Percentiles rank a stretch among this genome's conserved stretches.
phyloP scores from a whole-genome alignment of 2,888 invertebrate genomes.

The Drosophila tripunctata region DNA sequence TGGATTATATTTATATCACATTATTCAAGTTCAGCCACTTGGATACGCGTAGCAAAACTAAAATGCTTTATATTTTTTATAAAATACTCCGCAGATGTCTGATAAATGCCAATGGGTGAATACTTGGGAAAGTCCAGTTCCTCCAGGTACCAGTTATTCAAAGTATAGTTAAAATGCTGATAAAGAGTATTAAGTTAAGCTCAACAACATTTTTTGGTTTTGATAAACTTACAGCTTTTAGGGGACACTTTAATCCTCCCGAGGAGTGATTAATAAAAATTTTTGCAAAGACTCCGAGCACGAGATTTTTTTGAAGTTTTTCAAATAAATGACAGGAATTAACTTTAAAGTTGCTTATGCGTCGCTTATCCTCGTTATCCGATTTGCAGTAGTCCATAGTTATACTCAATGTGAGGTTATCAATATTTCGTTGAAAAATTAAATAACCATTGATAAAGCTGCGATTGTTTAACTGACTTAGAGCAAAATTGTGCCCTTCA shows the following conservation, averaged over 20 bases:
- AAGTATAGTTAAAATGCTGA: conserved; percentile 11
- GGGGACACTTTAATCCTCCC: not conserved
- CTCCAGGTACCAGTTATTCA: conserved; percentile 6
- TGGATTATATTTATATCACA: no score
- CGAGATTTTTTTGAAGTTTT: not conserved
- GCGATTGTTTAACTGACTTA: conserved; percentile 13
- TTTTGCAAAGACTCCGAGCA: not conserved
- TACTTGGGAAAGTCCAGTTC: conserved; percentile 5
- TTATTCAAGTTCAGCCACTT: not conserved
- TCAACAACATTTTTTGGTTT: no score
- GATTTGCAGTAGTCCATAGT: conserved; percentile 4
- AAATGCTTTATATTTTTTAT: conserved; percentile 1
- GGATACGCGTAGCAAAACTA: not conserved
- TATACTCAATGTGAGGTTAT: not conserved
- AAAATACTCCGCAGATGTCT: not conserved
- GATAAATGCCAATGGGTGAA: not conserved
- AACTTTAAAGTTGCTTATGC: conserved; percentile 5
- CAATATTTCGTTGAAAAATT: conserved; percentile 1
- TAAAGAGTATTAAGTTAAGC: not conserved
- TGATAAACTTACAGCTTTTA: conserved; percentile 8
- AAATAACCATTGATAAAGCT: conserved; percentile 30
- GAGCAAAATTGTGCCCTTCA: conserved; percentile 6
- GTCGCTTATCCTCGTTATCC: not conserved
- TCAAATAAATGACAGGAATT: not conserved
- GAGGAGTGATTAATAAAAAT: conserved; percentile 1